Evolutionary conservation across 2,888 invertebrate genomes (phyloP).

Genomic region (Ophonus ardosiacus): DNA sequence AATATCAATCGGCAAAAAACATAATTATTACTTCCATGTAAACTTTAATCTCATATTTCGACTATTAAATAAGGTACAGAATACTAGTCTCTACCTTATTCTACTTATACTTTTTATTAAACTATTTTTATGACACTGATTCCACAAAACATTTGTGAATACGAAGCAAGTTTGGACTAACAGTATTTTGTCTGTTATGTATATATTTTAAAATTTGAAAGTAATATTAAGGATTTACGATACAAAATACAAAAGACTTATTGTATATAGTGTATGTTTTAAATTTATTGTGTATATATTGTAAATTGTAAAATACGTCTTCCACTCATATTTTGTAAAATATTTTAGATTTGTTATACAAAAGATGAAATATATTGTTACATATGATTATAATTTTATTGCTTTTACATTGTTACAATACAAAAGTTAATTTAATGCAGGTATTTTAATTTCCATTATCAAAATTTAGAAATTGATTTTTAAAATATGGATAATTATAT

Average conservation of each 20-base stretch:
- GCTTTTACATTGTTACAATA: not conserved
- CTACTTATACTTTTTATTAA: not conserved
- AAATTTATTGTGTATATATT: slow-evolving; percentile 13
- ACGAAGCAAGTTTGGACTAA: no score
- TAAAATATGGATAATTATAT: slow-evolving; percentile 25
- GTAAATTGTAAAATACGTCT: slow-evolving; percentile 42
- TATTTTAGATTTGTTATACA: not conserved
- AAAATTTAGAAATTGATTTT: slow-evolving; percentile 5
- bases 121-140: not conserved
- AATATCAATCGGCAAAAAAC: no score
- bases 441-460: slow-evolving; percentile 2
- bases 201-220: not conserved
- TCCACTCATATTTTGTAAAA: slow-evolving; percentile 44
- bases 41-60: slow-evolving; percentile 35
- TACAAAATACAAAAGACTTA: slow-evolving; percentile 29
- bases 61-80: slow-evolving; percentile 15
- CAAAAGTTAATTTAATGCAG: not conserved
- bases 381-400: not conserved
- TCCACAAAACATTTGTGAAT: not conserved
- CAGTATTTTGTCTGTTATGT: slow-evolving; percentile 12
- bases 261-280: slow-evolving; percentile 21
- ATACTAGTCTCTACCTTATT: not conserved
- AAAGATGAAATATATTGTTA: not conserved
- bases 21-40: no score
- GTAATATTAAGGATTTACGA: slow-evolving; percentile 3